Percentiles rank a stretch among this genome's conserved stretches.
Evolutionary conservation across 2,888 invertebrate genomes (phyloP).

Genomic region (Xylophagus ater): DNA sequence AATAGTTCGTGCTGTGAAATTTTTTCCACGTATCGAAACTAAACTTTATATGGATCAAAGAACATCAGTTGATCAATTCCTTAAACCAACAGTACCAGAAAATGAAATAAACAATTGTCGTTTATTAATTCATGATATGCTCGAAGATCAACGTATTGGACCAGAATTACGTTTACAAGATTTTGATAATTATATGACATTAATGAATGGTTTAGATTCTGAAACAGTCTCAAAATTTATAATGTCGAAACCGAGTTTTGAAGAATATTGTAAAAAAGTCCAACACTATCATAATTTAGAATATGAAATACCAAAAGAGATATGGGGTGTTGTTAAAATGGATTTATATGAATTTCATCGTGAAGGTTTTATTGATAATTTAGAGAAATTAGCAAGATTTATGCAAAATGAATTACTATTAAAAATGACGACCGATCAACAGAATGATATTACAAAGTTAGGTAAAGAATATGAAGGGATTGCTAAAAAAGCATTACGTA

Average conservation of each 20-base stretch:
- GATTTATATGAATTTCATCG: constrained; percentile 82
- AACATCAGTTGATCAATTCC: constrained; percentile 22
- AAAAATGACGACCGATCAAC: constrained; percentile 71
- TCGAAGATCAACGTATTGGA: constrained; percentile 60
- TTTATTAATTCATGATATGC: constrained; percentile 47
- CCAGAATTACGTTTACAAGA: constrained; percentile 63
- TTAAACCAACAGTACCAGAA: constrained; percentile 57
- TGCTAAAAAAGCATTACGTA: constrained; percentile 62
- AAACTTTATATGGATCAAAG: constrained; percentile 42
- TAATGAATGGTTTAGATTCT: constrained; percentile 56
- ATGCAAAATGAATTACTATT: constrained; percentile 58
- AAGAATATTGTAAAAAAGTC: constrained; percentile 50
- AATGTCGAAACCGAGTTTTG: constrained; percentile 50
- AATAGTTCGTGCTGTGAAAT: constrained; percentile 60
- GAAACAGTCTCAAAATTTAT: constrained; percentile 56
- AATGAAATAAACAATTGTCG: constrained; percentile 55
- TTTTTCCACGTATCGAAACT: constrained; percentile 68
- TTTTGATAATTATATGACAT: constrained; percentile 66
- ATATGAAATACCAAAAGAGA: constrained; percentile 46
- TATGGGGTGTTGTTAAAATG: constrained; percentile 53
- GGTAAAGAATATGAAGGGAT: constrained; percentile 76
- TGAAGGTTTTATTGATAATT: constrained; percentile 58
- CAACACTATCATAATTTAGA: constrained; percentile 51
- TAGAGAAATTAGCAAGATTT: constrained; percentile 56
- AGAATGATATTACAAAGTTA: constrained; percentile 65